These are phyloP conservation scores for Formicarius rufipectus DNA, from an alignment of 2,113 vertebrate species.

Conservation along the genomic window DNA sequence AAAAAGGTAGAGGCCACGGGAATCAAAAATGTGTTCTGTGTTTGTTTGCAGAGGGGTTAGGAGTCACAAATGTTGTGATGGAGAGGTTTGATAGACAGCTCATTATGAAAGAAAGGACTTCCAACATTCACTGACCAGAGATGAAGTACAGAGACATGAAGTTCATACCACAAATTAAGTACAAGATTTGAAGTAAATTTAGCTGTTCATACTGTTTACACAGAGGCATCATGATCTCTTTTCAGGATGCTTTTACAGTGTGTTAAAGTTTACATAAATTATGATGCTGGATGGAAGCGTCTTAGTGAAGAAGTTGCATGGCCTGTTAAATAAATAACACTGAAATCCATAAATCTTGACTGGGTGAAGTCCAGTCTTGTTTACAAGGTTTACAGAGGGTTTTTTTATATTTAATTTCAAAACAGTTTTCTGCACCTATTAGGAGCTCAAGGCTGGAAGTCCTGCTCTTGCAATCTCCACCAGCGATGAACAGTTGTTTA, in stretches of 20 bases:
- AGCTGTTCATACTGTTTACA: background rate
- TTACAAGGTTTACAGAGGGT: background rate
- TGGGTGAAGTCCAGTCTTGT: background rate
- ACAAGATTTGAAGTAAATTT: background rate
- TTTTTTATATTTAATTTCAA: background rate
- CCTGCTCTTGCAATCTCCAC: background rate
- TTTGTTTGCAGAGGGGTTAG: background rate
- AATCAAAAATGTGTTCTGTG: background rate
- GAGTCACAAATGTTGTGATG: background rate
- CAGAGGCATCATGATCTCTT: background rate
- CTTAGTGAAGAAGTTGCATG: background rate
- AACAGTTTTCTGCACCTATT: background rate
- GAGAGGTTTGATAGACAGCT: background rate
- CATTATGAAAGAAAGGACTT: background rate
- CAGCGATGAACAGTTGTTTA: background rate
- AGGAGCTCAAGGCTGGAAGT: background rate
- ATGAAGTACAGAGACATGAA: background rate
- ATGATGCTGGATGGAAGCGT: background rate
- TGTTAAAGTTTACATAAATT: background rate
- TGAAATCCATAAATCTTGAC: background rate
- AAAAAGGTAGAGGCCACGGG: background rate
- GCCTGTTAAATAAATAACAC: background rate
- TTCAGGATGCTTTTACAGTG: background rate
- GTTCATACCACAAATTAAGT: background rate
- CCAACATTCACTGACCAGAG: background rate